phyloP scores from a whole-genome alignment of 2,797 vertebrate species.

The Masticophis lateralis region DNA sequence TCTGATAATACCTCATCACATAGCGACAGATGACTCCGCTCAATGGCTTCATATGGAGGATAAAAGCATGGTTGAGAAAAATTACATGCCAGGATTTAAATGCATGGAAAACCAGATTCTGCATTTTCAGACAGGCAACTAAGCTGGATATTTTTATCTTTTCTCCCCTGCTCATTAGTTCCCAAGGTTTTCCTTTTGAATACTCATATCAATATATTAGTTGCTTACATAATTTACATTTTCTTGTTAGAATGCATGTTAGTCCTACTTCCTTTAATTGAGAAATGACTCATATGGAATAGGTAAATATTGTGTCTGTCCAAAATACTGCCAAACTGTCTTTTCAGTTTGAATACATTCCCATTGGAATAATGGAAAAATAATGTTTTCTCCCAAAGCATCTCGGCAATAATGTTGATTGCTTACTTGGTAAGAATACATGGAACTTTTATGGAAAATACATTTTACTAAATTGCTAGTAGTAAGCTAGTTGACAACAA shows the following conservation, averaged over 20 bases:
- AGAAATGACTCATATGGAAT: background rate
- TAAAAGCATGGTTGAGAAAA: background rate
- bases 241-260: background rate
- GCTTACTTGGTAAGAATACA: conserved; percentile 58
- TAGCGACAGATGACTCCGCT: background rate
- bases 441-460: conserved; percentile 54
- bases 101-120: background rate
- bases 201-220: background rate
- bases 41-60: background rate
- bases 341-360: conserved; percentile 44
- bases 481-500: conserved; percentile 55
- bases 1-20: background rate
- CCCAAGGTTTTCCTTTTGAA: background rate
- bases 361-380: conserved; percentile 43
- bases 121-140: background rate
- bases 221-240: background rate
- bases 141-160: background rate
- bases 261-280: background rate
- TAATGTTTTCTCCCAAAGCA: background rate
- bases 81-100: background rate
- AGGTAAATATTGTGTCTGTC: background rate
- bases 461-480: conserved; percentile 62
- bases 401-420: conserved; percentile 53
- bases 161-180: background rate
- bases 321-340: background rate